phyloP scores from a whole-genome alignment of 1,140 invertebrate genomes.

The Drosophila malerkotliana region DNA sequence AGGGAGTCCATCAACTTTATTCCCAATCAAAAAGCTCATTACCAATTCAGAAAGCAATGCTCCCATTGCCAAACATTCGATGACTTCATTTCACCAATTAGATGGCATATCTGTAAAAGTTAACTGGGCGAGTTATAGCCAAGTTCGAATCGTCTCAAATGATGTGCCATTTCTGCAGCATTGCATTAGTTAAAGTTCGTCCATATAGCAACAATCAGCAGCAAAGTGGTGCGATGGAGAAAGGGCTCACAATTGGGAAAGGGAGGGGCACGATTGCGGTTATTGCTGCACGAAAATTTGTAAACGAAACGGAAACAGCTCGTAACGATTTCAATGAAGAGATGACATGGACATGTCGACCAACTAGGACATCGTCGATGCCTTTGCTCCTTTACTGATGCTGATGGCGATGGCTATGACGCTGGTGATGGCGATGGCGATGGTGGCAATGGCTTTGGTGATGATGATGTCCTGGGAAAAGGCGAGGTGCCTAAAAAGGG shows the following conservation, averaged over 20 bases:
- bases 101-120: constrained; percentile 73
- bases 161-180: constrained; percentile 61
- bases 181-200: constrained; percentile 59
- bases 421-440: constrained; percentile 17
- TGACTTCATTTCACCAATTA: constrained; percentile 72
- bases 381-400: constrained; percentile 13
- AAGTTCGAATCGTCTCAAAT: constrained; percentile 41
- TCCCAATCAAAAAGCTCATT: constrained; percentile 18
- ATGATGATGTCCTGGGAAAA: constrained; percentile 11
- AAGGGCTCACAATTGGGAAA: neutral
- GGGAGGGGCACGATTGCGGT: constrained; percentile 61
- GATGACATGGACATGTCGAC: constrained; percentile 69
- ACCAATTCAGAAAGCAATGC: constrained; percentile 40
- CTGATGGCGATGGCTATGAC: constrained; percentile 8
- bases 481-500: constrained; percentile 4
- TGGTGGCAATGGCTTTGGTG: constrained; percentile 4
- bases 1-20: neutral
- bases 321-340: constrained; percentile 80
- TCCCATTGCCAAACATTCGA: constrained; percentile 49
- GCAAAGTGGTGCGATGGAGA: constrained; percentile 2
- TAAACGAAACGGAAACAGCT: constrained; percentile 79
- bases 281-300: constrained; percentile 79
- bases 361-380: constrained; percentile 46
- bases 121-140: constrained; percentile 48
- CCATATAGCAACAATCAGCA: constrained; percentile 58